Base-by-base conservation (phyloP, 2,113 vertebrate species). In the Phoenicopterus ruber region DNA sequence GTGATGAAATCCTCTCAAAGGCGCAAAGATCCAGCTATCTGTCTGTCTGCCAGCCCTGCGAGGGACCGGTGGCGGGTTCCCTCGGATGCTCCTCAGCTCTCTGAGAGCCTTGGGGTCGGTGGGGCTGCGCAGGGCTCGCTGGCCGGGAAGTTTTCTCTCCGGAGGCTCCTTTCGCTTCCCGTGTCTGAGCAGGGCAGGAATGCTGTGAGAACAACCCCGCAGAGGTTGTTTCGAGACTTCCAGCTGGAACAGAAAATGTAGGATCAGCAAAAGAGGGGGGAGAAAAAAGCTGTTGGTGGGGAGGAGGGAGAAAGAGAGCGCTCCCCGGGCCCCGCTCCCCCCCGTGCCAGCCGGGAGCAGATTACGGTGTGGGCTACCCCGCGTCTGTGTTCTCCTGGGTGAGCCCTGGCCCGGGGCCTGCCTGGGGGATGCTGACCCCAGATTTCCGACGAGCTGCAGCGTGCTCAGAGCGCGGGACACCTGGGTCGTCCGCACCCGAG, bases 191-290 rank as follows among this genome's bases (percentile, higher is more conserved):
- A 21, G 88, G 80, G 82, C 38, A 82, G 90, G 93, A 77, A 84
- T 50, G 70, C 47, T 70, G 82, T 83, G 80, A 88, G 92, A 94
- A 79, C 61, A 88, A 16, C 44, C 67, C 52, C n/a, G 72, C 13
- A 13, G 47, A 82, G 62, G 71, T 16, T 40, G 59, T 28, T 88
- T 61, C 0, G 7, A 71, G 82, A 66, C 44, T 83, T 92, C 61
- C 89, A 94, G 76, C 91, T 93, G 97, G 80, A 97, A 77, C 13
- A 85, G 72, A 90, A 95, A 92, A 52, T 52, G 78, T 46, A 36
- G 3, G 52, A 61, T 93, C 85, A 91, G 94, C 76, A 76, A 49
- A 63, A 83, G 62, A 5, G 5, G 5, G 21, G 79, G 38, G 6
- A 15, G 8, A 2, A 4, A 4, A 31, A 13, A 66, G 59, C 29